phyloP scores from a whole-genome alignment of 1,140 invertebrate genomes.

The Drosophila seguyi region DNA sequence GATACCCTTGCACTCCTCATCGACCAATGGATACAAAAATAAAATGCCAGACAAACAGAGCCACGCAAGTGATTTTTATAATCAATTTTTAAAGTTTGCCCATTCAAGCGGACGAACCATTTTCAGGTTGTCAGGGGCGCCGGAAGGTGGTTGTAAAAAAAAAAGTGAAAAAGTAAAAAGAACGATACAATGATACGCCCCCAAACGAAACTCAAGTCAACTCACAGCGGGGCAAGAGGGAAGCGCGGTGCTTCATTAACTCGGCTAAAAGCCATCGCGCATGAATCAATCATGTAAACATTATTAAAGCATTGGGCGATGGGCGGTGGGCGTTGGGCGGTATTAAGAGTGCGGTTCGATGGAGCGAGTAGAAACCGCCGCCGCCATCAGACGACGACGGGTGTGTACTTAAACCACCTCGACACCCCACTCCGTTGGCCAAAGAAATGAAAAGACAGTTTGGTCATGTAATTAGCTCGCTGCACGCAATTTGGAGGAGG shows the following conservation, averaged over 20 bases:
- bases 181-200: conserved; percentile 11
- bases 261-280: conserved; percentile 52
- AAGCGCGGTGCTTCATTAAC: conserved; percentile 51
- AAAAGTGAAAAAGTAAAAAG: not conserved
- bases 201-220: not conserved
- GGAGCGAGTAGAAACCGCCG: conserved; percentile 39
- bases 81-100: conserved; percentile 56
- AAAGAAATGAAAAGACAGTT: conserved; percentile 72
- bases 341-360: conserved; percentile 26
- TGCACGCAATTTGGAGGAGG: conserved; percentile 40
- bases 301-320: conserved; percentile 39
- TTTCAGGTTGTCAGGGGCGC: conserved; percentile 13
- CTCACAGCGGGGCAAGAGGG: not conserved
- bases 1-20: not conserved
- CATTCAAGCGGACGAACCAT: conserved; percentile 21
- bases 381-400: conserved; percentile 10
- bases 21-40: not conserved
- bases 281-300: conserved; percentile 78
- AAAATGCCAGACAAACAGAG: conserved; percentile 21
- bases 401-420: conserved; percentile 39
- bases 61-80: conserved; percentile 51
- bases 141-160: conserved; percentile 12
- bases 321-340: conserved; percentile 6
- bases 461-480: conserved; percentile 67
- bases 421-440: conserved; percentile 13